Conservation (phyloP, 2,113 vertebrate species). For the Semnornis frantzii region DNA sequence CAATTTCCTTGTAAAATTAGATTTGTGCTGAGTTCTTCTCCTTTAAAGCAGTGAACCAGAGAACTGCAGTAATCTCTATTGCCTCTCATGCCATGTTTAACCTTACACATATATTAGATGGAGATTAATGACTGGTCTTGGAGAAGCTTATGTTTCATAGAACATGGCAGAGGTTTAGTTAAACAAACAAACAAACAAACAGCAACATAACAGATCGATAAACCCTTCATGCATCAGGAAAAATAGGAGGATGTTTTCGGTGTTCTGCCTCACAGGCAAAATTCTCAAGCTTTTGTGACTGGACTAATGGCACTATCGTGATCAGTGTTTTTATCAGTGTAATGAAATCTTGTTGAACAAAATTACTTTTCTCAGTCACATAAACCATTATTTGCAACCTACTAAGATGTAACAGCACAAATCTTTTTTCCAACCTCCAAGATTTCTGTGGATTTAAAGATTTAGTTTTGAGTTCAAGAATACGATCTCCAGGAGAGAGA, state of each 20-base stretch:
- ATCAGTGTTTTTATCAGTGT: background rate
- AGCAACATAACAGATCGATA: slow-evolving; percentile 43
- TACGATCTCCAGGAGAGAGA: background rate
- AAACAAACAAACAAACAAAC: background rate
- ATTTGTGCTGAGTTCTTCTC: slow-evolving; percentile 69
- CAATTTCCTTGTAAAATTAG: slow-evolving; percentile 80
- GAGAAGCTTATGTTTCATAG: slow-evolving; percentile 59
- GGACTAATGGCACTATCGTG: background rate
- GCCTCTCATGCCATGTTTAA: slow-evolving; percentile 76
- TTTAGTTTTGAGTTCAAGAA: background rate
- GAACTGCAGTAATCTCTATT: slow-evolving; percentile 61
- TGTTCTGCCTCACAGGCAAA: background rate
- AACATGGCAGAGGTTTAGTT: slow-evolving; percentile 52
- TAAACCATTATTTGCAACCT: slow-evolving; percentile 14
- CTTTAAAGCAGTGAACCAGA: slow-evolving; percentile 70
- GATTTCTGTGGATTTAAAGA: background rate
- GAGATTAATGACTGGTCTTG: slow-evolving; percentile 74
- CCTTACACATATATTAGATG: slow-evolving; percentile 68
- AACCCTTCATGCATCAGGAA: slow-evolving; percentile 30
- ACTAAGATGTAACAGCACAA: background rate
- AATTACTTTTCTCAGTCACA: slow-evolving; percentile 4
- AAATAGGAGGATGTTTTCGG: background rate
- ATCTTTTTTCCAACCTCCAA: background rate
- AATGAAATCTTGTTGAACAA: background rate
- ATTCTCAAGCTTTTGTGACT: background rate